phyloP scores from a whole-genome alignment of 2,113 vertebrate genomes.

The Noctilio leporinus region DNA sequence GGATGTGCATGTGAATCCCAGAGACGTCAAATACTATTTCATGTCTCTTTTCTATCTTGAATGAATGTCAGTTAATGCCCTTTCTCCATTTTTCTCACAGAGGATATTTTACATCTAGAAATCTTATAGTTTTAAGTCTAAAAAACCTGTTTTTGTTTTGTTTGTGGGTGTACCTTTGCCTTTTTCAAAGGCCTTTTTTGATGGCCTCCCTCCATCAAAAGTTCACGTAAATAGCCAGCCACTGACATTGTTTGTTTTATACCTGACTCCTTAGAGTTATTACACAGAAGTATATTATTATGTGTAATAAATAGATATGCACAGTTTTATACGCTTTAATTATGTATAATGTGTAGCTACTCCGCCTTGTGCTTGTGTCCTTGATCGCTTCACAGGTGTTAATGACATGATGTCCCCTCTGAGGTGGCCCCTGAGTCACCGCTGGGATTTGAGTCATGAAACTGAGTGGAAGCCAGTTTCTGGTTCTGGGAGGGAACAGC shows the following conservation, averaged over 20 bases:
- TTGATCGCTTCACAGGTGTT: neutral
- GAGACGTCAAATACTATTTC: neutral
- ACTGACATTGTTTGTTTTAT: neutral
- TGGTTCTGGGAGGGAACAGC: neutral
- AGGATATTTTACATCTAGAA: neutral
- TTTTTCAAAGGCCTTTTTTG: neutral
- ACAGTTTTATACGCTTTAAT: neutral
- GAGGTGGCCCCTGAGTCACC: neutral
- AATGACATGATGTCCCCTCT: neutral
- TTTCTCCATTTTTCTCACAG: neutral
- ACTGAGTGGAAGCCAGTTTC: neutral
- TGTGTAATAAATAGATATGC: neutral
- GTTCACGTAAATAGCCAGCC: no score
- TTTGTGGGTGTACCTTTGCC: neutral
- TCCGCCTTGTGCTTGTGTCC: neutral
- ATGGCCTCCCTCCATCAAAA: neutral
- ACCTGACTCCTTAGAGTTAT: neutral
- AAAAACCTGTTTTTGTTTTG: neutral
- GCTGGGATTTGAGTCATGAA: neutral
- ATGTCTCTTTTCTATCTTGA: neutral
- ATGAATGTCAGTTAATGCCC: neutral
- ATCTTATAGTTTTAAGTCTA: neutral
- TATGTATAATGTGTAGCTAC: neutral
- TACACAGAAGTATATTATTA: neutral
- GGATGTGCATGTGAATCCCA: no score